These are phyloP conservation scores for Malacosoma neustria DNA, from an alignment of 2,888 invertebrate genomes.

Conservation along the genomic window DNA sequence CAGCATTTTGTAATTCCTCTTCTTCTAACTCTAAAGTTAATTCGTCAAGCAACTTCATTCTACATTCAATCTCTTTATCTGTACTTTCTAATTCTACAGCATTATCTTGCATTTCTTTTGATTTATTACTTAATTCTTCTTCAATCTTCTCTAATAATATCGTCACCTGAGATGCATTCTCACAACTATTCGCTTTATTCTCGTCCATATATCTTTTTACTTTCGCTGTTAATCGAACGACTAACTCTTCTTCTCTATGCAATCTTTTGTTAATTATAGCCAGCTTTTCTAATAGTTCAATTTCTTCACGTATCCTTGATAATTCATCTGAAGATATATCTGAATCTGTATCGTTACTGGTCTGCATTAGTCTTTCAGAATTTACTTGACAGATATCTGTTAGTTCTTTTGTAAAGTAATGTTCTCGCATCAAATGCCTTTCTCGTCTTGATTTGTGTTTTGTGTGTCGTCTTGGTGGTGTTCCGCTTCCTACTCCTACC, in stretches of 20 bases:
- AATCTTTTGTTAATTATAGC: constrained; percentile 82
- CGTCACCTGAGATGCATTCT: constrained; percentile 60
- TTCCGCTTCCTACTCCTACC: constrained; percentile 79
- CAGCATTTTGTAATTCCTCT: constrained; percentile 62
- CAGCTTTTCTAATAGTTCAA: constrained; percentile 83
- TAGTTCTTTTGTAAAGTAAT: constrained; percentile 71
- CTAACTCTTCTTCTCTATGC: constrained; percentile 82
- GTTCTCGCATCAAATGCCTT: constrained; percentile 68
- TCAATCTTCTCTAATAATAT: constrained; percentile 69
- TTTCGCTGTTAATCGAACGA: constrained; percentile 79
- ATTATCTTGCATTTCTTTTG: constrained; percentile 70
- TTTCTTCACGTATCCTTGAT: constrained; percentile 77
- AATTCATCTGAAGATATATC: constrained; percentile 67
- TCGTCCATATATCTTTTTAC: constrained; percentile 75
- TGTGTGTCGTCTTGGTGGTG: constrained; percentile 68
- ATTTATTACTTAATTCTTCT: constrained; percentile 60
- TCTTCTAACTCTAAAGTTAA: constrained; percentile 69
- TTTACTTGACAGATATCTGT: constrained; percentile 70
- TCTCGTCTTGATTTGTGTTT: constrained; percentile 72
- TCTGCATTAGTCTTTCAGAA: constrained; percentile 57
- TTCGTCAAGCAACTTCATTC: constrained; percentile 70
- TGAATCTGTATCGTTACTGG: constrained; percentile 64
- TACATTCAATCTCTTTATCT: constrained; percentile 67
- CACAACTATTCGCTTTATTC: constrained; percentile 63
- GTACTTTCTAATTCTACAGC: constrained; percentile 63